Conservation (phyloP, 2,888 invertebrate genomes). For the Erebia aethiops region DNA sequence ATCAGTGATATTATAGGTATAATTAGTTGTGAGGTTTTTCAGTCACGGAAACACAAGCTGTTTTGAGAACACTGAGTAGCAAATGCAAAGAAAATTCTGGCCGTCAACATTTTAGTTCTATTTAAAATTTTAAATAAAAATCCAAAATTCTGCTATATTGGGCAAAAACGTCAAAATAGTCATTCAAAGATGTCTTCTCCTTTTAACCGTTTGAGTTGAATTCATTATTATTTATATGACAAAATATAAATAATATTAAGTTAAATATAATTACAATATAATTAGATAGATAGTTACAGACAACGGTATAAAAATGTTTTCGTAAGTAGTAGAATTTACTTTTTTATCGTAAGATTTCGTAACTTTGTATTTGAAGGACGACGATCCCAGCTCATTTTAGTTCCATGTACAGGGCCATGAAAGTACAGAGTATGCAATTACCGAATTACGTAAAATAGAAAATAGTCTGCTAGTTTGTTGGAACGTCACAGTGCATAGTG, state of each 20-base stretch:
- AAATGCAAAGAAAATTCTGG: not conserved
- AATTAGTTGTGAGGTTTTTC: too few relatives aligned
- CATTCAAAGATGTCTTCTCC: not conserved
- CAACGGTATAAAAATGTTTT: not conserved
- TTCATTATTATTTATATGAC: not conserved
- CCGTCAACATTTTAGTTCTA: not conserved
- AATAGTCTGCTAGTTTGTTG: too few relatives aligned
- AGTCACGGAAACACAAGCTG: too few relatives aligned
- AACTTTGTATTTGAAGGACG: not conserved
- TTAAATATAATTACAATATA: not conserved
- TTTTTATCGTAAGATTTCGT: not conserved
- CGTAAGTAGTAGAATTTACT: slow-evolving; percentile 11
- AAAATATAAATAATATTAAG: not conserved
- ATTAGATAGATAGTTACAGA: not conserved
- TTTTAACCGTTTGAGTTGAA: not conserved
- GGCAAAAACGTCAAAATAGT: not conserved
- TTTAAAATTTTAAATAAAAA: slow-evolving; percentile 9
- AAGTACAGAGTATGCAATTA: too few relatives aligned
- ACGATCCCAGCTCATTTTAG: too few relatives aligned
- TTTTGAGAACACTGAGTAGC: too few relatives aligned
- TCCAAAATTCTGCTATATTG: not conserved
- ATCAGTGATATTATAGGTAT: too few relatives aligned
- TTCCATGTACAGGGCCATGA: too few relatives aligned
- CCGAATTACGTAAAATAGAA: too few relatives aligned
- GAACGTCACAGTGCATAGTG: too few relatives aligned